Evolutionary conservation across 2,797 vertebrate species (phyloP).

Genomic region (Manis pentadactyla): DNA sequence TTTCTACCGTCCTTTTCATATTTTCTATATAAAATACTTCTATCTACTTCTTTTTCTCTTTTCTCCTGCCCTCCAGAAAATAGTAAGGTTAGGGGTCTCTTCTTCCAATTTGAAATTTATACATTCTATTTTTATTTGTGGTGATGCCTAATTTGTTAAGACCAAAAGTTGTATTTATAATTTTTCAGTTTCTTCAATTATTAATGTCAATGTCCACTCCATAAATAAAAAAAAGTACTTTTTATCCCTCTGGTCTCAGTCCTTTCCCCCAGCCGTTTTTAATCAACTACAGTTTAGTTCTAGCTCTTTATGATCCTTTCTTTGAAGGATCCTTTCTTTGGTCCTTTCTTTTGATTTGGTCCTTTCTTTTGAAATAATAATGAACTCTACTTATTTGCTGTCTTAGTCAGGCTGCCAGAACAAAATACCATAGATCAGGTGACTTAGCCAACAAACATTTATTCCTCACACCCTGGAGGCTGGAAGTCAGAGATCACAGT

Average conservation of each 20-base stretch:
- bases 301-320: neutral
- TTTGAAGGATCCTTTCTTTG: neutral
- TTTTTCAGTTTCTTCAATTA: neutral
- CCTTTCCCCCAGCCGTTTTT: neutral
- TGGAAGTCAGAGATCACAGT: neutral
- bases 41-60: neutral
- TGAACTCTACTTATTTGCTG: neutral
- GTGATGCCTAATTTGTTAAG: neutral
- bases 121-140: neutral
- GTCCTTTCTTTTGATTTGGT: neutral
- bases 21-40: neutral
- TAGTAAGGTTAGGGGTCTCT: neutral
- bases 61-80: neutral
- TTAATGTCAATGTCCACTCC: neutral
- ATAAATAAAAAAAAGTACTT: neutral
- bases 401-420: neutral
- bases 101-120: neutral
- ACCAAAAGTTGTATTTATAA: neutral
- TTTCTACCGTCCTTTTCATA: neutral
- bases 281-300: neutral
- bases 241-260: neutral
- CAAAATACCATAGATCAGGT: neutral
- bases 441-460: neutral
- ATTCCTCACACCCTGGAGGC: neutral
- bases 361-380: neutral